A percentile compares a stretch with the other conserved stretches of the same genome.
Evolutionary conservation across 2,888 invertebrate genomes (phyloP).

Genomic region (Pheosia tremula): DNA sequence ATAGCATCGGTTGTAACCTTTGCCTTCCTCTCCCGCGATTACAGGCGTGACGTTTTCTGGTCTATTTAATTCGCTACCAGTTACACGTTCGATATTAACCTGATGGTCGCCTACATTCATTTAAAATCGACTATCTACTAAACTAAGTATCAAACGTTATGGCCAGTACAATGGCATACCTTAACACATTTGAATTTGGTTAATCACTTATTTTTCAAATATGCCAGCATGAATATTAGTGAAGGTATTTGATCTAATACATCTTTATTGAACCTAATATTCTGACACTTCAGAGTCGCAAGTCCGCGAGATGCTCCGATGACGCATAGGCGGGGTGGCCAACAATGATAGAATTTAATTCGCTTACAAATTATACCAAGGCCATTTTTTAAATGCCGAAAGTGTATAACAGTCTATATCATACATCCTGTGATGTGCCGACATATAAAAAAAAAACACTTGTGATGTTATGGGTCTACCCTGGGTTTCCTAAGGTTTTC

Average conservation of each 20-base stretch:
- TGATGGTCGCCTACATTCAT: too few species aligned
- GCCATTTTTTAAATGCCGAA: slow-evolving; percentile 25
- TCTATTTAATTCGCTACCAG: slow-evolving; percentile 7
- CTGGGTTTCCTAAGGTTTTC: too few species aligned
- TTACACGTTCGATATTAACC: too few species aligned
- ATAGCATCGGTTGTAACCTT: too few species aligned
- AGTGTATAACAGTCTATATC: background rate
- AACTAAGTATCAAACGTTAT: too few species aligned
- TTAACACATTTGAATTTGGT: slow-evolving; percentile 6
- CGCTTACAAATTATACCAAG: slow-evolving; percentile 50
- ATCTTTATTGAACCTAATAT: slow-evolving; percentile 40
- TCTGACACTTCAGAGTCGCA: slow-evolving; percentile 19
- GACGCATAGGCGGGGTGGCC: slow-evolving; percentile 35
- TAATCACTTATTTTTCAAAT: slow-evolving; percentile 25
- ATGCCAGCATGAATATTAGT: slow-evolving; percentile 46
- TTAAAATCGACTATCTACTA: too few species aligned
- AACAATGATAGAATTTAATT: slow-evolving; percentile 46
- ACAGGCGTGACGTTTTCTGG: too few species aligned
- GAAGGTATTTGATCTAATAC: slow-evolving; percentile 40
- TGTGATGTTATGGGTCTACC: too few species aligned
- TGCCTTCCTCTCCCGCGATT: too few species aligned
- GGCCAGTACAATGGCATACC: too few species aligned
- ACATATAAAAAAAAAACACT: too few species aligned
- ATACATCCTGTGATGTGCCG: background rate
- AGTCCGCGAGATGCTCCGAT: slow-evolving; percentile 27